These are phyloP conservation scores for Piprites chloris DNA, from an alignment of 2,113 vertebrate genomes.

Conservation along the genomic window DNA sequence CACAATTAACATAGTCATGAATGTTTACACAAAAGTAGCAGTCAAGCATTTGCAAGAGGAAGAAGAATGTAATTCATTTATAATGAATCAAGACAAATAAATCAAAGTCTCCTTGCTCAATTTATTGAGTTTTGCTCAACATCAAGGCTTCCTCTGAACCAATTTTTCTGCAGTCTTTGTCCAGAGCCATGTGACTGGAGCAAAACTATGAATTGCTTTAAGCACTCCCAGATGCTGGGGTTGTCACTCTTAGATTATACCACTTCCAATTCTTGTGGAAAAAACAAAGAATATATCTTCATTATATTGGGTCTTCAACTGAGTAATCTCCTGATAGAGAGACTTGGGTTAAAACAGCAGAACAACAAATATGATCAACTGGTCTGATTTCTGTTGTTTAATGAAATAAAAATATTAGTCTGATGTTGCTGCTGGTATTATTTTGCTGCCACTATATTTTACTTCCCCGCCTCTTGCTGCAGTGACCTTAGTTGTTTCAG, in stretches of 20 bases:
- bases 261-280: conserved; percentile 60
- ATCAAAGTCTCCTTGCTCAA: conserved; percentile 13
- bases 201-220: conserved; percentile 69
- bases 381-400: neutral
- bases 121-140: conserved; percentile 23
- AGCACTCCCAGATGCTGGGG: conserved; percentile 73
- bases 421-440: neutral
- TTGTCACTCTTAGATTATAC: conserved; percentile 63
- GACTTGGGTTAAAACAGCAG: neutral
- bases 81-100: neutral
- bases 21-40: conserved; percentile 38
- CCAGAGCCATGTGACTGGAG: conserved; percentile 62
- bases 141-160: conserved; percentile 29
- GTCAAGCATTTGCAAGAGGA: conserved; percentile 24
- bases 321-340: neutral
- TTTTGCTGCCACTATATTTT: neutral
- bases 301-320: neutral
- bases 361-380: neutral
- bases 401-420: neutral
- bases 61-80: conserved; percentile 45
- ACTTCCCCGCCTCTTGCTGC: neutral
- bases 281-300: conserved; percentile 53
- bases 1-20: conserved; percentile 35
- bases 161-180: conserved; percentile 61
- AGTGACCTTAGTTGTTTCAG: neutral